A percentile compares a stretch with the other conserved stretches of the same genome.
phyloP scores from a whole-genome alignment of 2,888 invertebrate genomes.

The Mythimna pallens region DNA sequence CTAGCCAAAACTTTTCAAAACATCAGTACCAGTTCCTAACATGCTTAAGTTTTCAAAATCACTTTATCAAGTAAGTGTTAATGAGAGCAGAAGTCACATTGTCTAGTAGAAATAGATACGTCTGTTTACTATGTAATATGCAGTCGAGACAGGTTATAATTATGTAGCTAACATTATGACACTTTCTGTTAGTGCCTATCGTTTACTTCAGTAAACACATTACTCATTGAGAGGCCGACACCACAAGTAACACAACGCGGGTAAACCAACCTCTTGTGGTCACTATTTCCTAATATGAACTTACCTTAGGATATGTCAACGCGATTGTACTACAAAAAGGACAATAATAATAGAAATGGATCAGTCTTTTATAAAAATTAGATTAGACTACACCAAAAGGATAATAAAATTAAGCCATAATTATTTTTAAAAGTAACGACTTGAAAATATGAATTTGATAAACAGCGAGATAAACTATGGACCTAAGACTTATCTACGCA shows the following conservation, averaged over 20 bases:
- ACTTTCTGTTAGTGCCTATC: constrained; percentile 47
- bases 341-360: background rate
- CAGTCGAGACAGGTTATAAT: constrained; percentile 14
- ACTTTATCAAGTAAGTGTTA: too few relatives aligned
- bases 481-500: too few relatives aligned
- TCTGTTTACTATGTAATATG: constrained; percentile 18
- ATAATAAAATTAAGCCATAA: background rate
- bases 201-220: constrained; percentile 60
- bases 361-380: background rate
- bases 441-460: too few relatives aligned
- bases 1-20: background rate
- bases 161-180: constrained; percentile 27
- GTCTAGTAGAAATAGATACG: constrained; percentile 32
- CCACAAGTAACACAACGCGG: constrained; percentile 46
- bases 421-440: background rate
- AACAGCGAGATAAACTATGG: too few relatives aligned
- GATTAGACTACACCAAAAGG: background rate
- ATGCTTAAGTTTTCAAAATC: background rate
- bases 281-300: constrained; percentile 30
- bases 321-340: constrained; percentile 11
- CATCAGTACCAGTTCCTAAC: background rate
- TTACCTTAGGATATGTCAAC: background rate
- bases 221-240: constrained; percentile 55
- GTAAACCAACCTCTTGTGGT: constrained; percentile 54
- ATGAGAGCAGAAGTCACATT: constrained; percentile 17